phyloP scores from a whole-genome alignment of 2,888 invertebrate species.

The Mycalesis mineus region DNA sequence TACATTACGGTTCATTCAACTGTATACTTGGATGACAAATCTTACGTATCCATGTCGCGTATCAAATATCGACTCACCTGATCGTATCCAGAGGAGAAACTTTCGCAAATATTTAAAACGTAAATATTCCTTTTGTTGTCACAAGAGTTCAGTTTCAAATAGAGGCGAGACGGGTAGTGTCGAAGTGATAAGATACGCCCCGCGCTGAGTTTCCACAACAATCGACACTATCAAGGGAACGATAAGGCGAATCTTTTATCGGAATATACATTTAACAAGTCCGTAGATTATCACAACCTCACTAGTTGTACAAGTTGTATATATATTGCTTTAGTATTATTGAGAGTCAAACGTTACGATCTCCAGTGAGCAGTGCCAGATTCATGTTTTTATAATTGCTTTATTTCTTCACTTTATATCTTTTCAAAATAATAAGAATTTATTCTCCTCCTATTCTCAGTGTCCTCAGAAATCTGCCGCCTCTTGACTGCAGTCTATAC shows the following conservation, averaged over 20 bases:
- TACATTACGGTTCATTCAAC: constrained; percentile 7
- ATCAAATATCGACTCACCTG: constrained; percentile 13
- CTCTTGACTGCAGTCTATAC: no score
- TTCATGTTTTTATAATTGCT: no score
- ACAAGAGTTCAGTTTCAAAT: constrained; percentile 33
- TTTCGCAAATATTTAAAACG: background rate
- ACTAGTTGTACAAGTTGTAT: no score
- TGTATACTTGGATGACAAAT: no score
- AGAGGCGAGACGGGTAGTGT: constrained; percentile 33
- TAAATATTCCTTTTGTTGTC: background rate
- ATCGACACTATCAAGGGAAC: constrained; percentile 42
- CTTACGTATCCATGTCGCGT: no score
- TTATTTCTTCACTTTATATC: no score
- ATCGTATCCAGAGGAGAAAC: constrained; percentile 7
- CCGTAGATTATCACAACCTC: background rate
- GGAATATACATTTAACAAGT: background rate
- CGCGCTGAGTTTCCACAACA: constrained; percentile 44
- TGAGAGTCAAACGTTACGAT: no score
- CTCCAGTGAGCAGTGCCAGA: no score
- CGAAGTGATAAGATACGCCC: constrained; percentile 51
- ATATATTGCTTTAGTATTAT: no score
- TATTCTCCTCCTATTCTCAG: no score
- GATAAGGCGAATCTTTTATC: constrained; percentile 28
- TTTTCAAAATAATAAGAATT: no score
- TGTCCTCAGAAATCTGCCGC: no score